Evolutionary conservation across 2,113 vertebrate species (phyloP).

Genomic region (Caranx melampygus): DNA sequence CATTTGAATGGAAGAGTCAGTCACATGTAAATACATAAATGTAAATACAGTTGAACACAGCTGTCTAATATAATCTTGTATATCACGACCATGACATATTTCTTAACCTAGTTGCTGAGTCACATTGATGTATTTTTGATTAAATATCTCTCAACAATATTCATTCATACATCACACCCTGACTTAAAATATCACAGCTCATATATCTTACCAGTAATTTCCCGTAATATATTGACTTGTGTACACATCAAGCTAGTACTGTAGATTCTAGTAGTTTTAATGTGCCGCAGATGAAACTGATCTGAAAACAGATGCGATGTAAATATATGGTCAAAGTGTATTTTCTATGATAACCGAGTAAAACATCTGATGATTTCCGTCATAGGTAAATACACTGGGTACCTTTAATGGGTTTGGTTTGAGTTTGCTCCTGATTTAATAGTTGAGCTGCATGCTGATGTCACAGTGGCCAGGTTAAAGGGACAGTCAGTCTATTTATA

Average conservation of each 20-base stretch:
- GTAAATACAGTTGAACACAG: background rate
- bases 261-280: background rate
- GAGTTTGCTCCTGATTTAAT: conserved; percentile 54
- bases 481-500: conserved; percentile 79
- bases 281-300: background rate
- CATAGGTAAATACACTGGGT: background rate
- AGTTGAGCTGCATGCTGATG: conserved; percentile 65
- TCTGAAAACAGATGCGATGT: conserved; percentile 5
- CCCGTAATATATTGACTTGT: no score
- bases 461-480: conserved; percentile 72
- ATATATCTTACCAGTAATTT: background rate
- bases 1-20: no score
- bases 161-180: background rate
- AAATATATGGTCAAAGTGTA: background rate
- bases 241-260: no score
- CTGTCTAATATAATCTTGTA: background rate
- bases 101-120: background rate
- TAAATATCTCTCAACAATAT: background rate
- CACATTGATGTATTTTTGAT: background rate
- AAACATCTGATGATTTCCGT: conserved; percentile 9
- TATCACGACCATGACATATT: no score
- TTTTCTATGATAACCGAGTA: conserved; percentile 5
- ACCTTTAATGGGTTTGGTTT: conserved; percentile 11
- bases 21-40: no score
- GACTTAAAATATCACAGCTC: background rate